Percentiles rank a stretch among this genome's conserved stretches.
phyloP scores from a whole-genome alignment of 1,140 invertebrate genomes.

The Lepidurus arcticus region DNA sequence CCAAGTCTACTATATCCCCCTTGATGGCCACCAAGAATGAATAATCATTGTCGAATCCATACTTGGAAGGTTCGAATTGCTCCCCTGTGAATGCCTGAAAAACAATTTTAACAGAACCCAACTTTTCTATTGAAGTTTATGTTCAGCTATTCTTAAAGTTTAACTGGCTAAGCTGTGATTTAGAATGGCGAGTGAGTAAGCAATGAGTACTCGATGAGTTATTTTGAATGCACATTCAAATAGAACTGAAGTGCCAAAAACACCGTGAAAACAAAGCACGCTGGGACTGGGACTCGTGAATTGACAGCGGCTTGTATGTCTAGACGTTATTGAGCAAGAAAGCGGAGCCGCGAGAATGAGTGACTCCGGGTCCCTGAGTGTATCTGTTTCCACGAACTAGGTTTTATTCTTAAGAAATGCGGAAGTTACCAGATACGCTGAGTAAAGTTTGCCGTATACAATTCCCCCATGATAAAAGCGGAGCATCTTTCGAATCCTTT shows the following conservation, averaged over 20 bases:
- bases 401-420: neutral
- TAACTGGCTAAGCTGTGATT: too few relatives aligned
- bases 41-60: neutral
- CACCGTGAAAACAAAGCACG: too few relatives aligned
- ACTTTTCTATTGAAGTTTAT: neutral
- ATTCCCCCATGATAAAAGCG: neutral
- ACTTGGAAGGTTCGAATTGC: neutral
- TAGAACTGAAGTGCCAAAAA: too few relatives aligned
- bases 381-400: too few relatives aligned
- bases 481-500: neutral
- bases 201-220: too few relatives aligned
- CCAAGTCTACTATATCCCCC: neutral
- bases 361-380: too few relatives aligned
- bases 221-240: too few relatives aligned
- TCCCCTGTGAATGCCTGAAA: neutral
- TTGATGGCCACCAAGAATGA: constrained; percentile 2
- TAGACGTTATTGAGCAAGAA: too few relatives aligned
- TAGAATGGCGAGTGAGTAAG: too few relatives aligned
- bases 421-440: neutral
- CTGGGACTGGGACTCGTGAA: too few relatives aligned
- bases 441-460: neutral
- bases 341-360: too few relatives aligned
- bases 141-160: neutral
- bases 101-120: neutral
- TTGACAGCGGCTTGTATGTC: too few relatives aligned